Conservation (phyloP, 2,888 invertebrate species). For the Drosophila fulvimacula region DNA sequence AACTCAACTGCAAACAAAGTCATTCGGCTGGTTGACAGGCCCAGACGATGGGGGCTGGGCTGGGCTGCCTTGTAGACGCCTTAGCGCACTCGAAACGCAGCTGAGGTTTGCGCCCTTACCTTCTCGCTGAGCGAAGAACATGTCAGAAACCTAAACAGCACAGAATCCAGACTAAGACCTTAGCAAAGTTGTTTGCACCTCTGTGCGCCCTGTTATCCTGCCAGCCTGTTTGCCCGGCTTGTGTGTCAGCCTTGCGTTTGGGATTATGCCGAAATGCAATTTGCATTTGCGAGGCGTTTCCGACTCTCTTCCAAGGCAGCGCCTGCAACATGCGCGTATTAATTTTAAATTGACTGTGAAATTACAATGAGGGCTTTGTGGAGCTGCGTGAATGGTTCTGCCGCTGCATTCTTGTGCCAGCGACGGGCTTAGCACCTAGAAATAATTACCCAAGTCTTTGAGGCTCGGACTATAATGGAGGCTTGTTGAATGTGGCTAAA, state of each 20-base stretch:
- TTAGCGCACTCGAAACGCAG: slow-evolving; percentile 55
- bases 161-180: slow-evolving; percentile 26
- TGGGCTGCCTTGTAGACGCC: slow-evolving; percentile 30
- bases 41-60: slow-evolving; percentile 12
- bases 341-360: slow-evolving; percentile 81
- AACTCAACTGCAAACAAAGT: slow-evolving; percentile 78
- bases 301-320: slow-evolving; percentile 37
- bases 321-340: slow-evolving; percentile 65
- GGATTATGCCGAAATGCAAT: slow-evolving; percentile 80
- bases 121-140: not conserved
- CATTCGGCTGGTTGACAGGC: slow-evolving; percentile 51
- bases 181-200: slow-evolving; percentile 69
- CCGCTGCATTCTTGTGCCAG: not conserved
- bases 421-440: not conserved
- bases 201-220: slow-evolving; percentile 37
- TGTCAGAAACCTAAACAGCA: slow-evolving; percentile 19
- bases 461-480: not conserved
- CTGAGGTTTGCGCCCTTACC: slow-evolving; percentile 45
- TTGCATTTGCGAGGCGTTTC: slow-evolving; percentile 72
- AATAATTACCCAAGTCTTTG: slow-evolving; percentile 17
- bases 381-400: slow-evolving; percentile 23
- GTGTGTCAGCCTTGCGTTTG: slow-evolving; percentile 56
- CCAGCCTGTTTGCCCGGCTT: slow-evolving; percentile 32
- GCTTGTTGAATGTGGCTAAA: not conserved
- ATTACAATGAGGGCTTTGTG: slow-evolving; percentile 61